Evolutionary conservation across 2,888 invertebrate species (phyloP), one percentile per base, ranked within the genome.

Genomic region (Drosophila emarginata): DNA sequence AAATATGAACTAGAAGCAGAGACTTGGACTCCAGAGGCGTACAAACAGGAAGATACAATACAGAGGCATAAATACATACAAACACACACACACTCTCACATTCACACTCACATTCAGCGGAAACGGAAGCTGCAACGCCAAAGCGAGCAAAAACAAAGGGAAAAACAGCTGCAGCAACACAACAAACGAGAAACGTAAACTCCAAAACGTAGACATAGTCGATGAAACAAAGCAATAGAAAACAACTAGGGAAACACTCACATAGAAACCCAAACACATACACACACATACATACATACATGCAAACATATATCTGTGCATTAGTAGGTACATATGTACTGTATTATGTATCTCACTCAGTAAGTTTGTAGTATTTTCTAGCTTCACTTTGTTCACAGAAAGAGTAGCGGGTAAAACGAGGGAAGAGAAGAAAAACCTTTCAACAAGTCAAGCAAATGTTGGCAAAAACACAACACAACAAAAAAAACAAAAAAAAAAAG

Each of bases 51-150:
- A 77, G 73, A 28, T 56, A 57, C 50, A 71, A 70, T 64, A 71
- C 69, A 61, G 54, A 61, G 51, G 53, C 64, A 72, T 62, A 45
- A 75, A 61, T 59, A 64, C 36, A 57, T 45, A 62, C 60, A 69
- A 53, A 57, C 60, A 39, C 21, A 67, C 53, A 73, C 51, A 40
- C 14, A n/a, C 37, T 52, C 50, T 59, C 21, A 53, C 57, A 64
- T 14, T 28, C 32, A 52, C 2, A 50, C 51, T 14, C 45, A 14
- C 15, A 60, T 40, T 21, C 58, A 63, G 66, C 80, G 78, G 76
- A 87, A 87, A 72, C 87, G 87, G 82, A 87, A 82, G 82, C 79
- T 74, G 87, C 65, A 74, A 67, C 59, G 80, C 64, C 74, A 74
- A 62, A 71, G 65, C 72, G 64, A 62, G 64, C 64, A 72, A 84